These are phyloP conservation scores for Lydus trimaculatus DNA, from an alignment of 2,888 invertebrate genomes.

Conservation along the genomic window DNA sequence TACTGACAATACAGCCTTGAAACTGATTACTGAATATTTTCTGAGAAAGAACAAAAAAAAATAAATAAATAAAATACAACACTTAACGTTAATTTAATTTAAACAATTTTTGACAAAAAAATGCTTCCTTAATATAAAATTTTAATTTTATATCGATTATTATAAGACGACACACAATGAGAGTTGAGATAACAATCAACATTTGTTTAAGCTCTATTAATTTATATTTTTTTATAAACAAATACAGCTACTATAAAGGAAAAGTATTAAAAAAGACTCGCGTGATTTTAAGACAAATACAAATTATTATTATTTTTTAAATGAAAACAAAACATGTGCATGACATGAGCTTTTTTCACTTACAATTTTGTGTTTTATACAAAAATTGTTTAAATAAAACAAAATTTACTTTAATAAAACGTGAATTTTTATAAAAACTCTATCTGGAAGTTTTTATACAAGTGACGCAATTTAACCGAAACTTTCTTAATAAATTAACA, in stretches of 20 bases:
- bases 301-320: not conserved
- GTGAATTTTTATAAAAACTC: not conserved
- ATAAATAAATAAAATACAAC: not conserved
- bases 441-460: not conserved
- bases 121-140: no score
- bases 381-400: not conserved
- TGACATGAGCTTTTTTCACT: not conserved
- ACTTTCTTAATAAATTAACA: not conserved
- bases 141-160: not conserved
- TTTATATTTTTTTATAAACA: not conserved
- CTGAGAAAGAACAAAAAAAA: not conserved
- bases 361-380: not conserved
- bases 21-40: not conserved
- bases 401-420: not conserved
- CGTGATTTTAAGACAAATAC: not conserved
- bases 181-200: not conserved
- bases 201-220: not conserved
- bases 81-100: not conserved
- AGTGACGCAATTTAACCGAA: not conserved
- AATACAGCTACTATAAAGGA: not conserved
- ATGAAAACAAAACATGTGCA: not conserved
- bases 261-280: not conserved
- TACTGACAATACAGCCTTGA: constrained; percentile 4
- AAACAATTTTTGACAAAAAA: not conserved
- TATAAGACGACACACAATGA: not conserved